Evolutionary conservation across 2,113 vertebrate genomes (phyloP), one percentile per base, ranked within the genome.

Genomic region (Cephalopterus ornatus): DNA sequence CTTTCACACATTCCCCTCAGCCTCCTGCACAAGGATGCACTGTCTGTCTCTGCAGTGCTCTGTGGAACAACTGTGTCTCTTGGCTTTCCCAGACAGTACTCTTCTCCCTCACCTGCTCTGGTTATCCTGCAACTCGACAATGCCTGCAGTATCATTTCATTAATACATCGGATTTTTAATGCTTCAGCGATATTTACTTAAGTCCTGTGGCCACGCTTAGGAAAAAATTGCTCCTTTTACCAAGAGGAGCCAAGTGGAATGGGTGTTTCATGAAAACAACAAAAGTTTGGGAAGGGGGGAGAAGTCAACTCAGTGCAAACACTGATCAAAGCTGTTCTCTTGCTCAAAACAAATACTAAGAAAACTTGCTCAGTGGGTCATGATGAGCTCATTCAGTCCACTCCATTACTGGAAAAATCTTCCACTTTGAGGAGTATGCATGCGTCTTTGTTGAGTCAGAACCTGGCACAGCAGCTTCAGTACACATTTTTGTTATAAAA

Each of bases 401-500:
- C 73, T 95, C 8, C 28, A 75, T 97, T 97, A 97, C 96, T 92
- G 96, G 96, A 97, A 97, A 96, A 96, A 95, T 87, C 83, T 93
- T 95, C 66, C 80, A 89, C 92, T 97, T 92, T 82, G 88, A 94
- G 91, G 91, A 93, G 53, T 85, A 61, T 75, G 73, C 66, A 72
- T 87, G 88, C 78, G 88, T 96, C 83, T 84, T 27, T 92, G 86
- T 96, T 96, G 96, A 97, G 92, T 97, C 96, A 97, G 92, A 95
- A 93, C 18, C 96, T 96, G 95, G 95, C 92, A 70, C 46, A 79
- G 66, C 73, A 82, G 62, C 80, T 91, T 91, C 70, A 70, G 86
- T 81, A 79, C 92, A 92, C 86, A 92, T 87, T 93, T 97, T 95
- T 96, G 76, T 91, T 94, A 78, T 46, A 32, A 89, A 93, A 91